A percentile compares a stretch with the other conserved stretches of the same genome.
These are phyloP conservation scores for Parnassius mnemosyne DNA, from an alignment of 2,888 invertebrate genomes.

Conservation along the genomic window DNA sequence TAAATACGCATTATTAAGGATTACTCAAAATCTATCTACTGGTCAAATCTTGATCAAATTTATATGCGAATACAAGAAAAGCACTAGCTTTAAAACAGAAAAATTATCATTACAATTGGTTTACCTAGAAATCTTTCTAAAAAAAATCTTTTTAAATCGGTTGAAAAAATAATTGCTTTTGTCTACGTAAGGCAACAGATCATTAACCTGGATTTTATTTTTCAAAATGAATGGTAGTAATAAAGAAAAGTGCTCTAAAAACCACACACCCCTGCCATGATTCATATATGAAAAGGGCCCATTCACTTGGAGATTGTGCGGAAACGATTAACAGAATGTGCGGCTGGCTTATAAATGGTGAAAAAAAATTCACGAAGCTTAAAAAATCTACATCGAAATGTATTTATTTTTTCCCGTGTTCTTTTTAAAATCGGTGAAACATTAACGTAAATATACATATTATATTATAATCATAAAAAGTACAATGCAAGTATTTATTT, in stretches of 20 bases:
- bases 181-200: slow-evolving; percentile 10
- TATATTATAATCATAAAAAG: no score
- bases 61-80: no score
- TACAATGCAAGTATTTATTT: no score
- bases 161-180: background rate
- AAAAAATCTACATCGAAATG: background rate
- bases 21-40: no score
- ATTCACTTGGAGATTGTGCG: slow-evolving; percentile 23
- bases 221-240: slow-evolving; percentile 9
- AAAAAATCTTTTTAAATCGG: no score
- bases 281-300: slow-evolving; percentile 18
- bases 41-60: no score
- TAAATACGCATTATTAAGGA: no score
- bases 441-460: no score
- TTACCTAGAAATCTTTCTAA: no score
- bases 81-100: no score
- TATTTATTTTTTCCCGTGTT: background rate
- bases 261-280: slow-evolving; percentile 17
- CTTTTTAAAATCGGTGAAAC: background rate
- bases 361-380: slow-evolving; percentile 3
- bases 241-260: slow-evolving; percentile 6
- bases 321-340: slow-evolving; percentile 23
- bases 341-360: slow-evolving; percentile 17
- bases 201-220: slow-evolving; percentile 24
- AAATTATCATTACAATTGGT: no score